Conservation (phyloP, 1,140 invertebrate species). For the Solen grandis region DNA sequence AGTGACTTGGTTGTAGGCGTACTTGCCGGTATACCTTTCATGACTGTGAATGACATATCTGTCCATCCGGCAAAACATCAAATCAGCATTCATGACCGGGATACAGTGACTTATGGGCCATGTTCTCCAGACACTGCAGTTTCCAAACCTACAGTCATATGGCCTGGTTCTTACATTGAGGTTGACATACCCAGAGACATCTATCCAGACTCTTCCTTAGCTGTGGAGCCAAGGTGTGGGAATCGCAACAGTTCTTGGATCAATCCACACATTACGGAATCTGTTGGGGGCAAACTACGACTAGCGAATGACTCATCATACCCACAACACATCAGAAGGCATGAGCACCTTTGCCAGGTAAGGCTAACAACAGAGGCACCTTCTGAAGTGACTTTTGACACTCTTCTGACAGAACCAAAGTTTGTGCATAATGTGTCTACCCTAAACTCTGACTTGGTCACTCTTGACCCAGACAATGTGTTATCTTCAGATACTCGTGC, state of each 20-base stretch:
- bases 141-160: neutral
- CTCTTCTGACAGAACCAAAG: no score
- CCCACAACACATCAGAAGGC: neutral
- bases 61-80: constrained; percentile 7
- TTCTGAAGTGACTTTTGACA: no score
- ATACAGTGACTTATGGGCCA: neutral
- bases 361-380: neutral
- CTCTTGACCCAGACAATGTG: constrained; percentile 58
- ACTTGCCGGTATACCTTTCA: constrained; percentile 46
- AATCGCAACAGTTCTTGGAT: neutral
- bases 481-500: constrained; percentile 27
- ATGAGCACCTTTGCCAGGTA: neutral
- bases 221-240: neutral
- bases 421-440: no score
- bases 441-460: neutral
- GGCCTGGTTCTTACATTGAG: neutral
- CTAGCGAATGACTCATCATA: neutral
- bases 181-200: neutral
- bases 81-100: neutral
- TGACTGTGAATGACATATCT: no score
- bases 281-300: neutral
- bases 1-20: constrained; percentile 46
- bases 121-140: neutral
- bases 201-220: neutral
- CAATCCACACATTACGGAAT: neutral